Evolutionary conservation across 2,113 vertebrate genomes (phyloP).

Genomic region (Cephalopterus ornatus): DNA sequence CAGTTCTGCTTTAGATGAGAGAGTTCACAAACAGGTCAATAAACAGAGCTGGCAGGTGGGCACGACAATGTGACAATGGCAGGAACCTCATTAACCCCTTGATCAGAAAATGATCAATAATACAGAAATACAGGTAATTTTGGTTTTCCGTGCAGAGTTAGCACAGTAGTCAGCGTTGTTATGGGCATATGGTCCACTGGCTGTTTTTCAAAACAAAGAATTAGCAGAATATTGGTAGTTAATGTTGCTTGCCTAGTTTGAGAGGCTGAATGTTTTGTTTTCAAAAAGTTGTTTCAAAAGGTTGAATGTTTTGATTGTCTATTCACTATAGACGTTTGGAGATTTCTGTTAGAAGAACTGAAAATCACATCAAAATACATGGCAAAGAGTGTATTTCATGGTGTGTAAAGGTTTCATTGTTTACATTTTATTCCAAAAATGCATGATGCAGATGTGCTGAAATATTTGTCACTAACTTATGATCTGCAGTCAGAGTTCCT

Average conservation of each 20-base stretch:
- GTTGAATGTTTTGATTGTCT: no score
- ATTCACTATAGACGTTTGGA: neutral
- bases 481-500: neutral
- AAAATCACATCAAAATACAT: neutral
- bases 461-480: neutral
- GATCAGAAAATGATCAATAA: neutral
- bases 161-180: neutral
- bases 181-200: rapidly evolving
- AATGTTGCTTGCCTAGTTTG: neutral
- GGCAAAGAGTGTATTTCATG: neutral
- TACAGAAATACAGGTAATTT: neutral
- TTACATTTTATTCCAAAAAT: neutral
- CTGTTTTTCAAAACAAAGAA: neutral
- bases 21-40: neutral
- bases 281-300: neutral
- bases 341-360: neutral
- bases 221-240: neutral
- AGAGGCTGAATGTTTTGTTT: neutral
- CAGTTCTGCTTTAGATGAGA: neutral
- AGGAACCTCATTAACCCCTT: neutral
- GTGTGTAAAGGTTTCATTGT: neutral
- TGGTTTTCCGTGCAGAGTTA: neutral
- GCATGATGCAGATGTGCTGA: neutral
- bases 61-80: neutral
- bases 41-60: neutral